A percentile compares a stretch with the other conserved stretches of the same genome.
These are phyloP conservation scores for Smittia aterrima DNA, from an alignment of 2,888 invertebrate species.

Conservation along the genomic window DNA sequence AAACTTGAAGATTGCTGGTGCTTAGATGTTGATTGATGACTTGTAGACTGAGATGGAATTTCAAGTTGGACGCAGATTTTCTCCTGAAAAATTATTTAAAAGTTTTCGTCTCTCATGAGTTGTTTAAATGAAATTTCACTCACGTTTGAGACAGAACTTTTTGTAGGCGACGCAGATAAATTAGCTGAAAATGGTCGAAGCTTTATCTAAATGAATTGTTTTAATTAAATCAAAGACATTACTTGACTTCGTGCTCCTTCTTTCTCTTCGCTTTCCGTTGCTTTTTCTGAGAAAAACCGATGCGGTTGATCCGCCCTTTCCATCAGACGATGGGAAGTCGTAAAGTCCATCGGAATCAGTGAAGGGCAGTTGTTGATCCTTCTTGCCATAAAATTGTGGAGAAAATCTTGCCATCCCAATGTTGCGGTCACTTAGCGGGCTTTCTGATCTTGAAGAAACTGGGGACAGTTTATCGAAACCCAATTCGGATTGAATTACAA, in stretches of 20 bases:
- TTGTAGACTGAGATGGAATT: conserved; percentile 56
- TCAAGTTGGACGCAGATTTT: conserved; percentile 56
- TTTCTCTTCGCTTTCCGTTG: conserved; percentile 62
- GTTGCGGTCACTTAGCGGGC: conserved; percentile 72
- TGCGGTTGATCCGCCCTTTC: conserved; percentile 55
- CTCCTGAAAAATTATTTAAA: conserved; percentile 56
- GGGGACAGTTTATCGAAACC: conserved; percentile 64
- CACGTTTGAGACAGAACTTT: conserved; percentile 44
- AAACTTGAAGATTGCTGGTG: conserved; percentile 50
- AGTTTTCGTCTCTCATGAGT: not conserved
- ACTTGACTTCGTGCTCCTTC: conserved; percentile 57
- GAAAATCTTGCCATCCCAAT: conserved; percentile 65
- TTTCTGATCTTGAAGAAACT: conserved; percentile 75
- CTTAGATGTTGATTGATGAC: conserved; percentile 44
- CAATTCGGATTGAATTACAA: conserved; percentile 58
- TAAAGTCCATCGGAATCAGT: conserved; percentile 79
- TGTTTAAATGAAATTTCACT: not conserved
- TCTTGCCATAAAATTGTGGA: conserved; percentile 68
- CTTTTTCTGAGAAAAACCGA: conserved; percentile 60
- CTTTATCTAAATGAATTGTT: too few relatives aligned
- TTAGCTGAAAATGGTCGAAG: conserved; percentile 42
- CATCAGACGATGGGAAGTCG: conserved; percentile 76
- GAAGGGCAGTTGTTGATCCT: conserved; percentile 63
- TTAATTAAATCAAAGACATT: not conserved
- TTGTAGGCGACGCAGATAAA: conserved; percentile 47